These are phyloP conservation scores for Silurus aristotelis DNA, from an alignment of 2,797 vertebrate genomes.

Conservation along the genomic window DNA sequence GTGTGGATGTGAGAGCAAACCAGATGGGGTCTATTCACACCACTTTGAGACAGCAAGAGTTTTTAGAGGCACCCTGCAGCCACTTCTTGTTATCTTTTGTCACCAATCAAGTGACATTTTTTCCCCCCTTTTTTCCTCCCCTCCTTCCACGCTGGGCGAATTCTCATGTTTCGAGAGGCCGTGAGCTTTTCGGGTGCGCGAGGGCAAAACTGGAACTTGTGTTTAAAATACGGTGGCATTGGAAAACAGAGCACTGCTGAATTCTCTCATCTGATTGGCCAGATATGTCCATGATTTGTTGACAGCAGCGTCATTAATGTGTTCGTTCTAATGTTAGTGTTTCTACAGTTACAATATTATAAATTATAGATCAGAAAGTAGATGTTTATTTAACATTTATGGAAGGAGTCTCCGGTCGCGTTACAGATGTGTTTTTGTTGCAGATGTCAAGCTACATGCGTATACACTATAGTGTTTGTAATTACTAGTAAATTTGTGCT, in stretches of 20 bases:
- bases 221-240: constrained; percentile 48
- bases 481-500: background rate
- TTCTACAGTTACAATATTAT: background rate
- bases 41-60: constrained; percentile 75
- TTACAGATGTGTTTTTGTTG: background rate
- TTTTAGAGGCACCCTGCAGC: constrained; percentile 80
- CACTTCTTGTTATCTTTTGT: constrained; percentile 85
- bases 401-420: background rate
- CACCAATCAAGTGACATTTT: constrained; percentile 80
- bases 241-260: constrained; percentile 6
- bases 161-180: constrained; percentile 57
- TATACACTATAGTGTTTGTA: background rate
- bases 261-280: background rate
- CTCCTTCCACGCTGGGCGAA: constrained; percentile 43
- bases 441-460: background rate
- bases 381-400: background rate
- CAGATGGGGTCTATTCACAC: constrained; percentile 85
- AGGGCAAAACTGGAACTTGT: constrained; percentile 34
- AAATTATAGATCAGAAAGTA: background rate
- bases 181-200: constrained; percentile 46
- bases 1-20: constrained; percentile 75
- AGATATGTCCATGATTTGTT: background rate
- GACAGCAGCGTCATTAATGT: background rate
- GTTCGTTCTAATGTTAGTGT: background rate
- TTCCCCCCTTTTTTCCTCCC: constrained; percentile 18